Base-by-base conservation (phyloP, 2,888 invertebrate species). In the Drosophila macrothrix region DNA sequence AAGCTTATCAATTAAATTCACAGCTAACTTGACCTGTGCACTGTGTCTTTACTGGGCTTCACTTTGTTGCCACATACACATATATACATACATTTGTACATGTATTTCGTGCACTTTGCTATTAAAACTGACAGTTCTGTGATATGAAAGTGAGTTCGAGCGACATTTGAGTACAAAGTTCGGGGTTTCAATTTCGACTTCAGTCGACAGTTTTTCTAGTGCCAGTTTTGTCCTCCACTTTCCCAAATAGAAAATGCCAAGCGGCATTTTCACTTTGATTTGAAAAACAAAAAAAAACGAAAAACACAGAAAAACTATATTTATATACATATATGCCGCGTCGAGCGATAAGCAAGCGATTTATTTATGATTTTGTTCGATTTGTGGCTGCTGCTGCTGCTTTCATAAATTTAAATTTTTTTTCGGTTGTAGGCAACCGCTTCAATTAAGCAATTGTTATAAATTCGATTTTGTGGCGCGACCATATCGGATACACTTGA, bases 401-500 rank as follows among this genome's bases (percentile, higher is more conserved):
- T 81, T 86, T 88, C 83, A 84, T 87, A 86, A 86, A 88, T 87
- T 87, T 86, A 80, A 82, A 84, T 88, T 85, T 73, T 52, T 39
- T 55, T 53, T 29, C 6, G 53, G 54, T 35, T 73, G 46, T 84
- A 69, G 73, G 70, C 72, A 62, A 71, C 77, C 71, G 78, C 86
- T 88, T 84, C 86, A 88, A 86, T 86, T 88, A 87, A 86, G 84
- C 86, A 87, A 86, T 88, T 86, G 84, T 74, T 86, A 77, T 88
- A 86, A 84, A 86, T 83, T 86, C 68, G 71, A 75, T 81, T 78
- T 58, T 33, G 28, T 46, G 62, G 22, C 55, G 59, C 63, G 22
- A 60, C 61, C 77, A 73, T 77, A 77, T 77, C 78, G 71, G 62
- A 66, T 76, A 72, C 76, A 76, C 78, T 78, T 80, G 78, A 84